Evolutionary conservation across 2,797 vertebrate genomes (phyloP), one percentile per base, ranked within the genome.

Genomic region (Channallabes apus): DNA sequence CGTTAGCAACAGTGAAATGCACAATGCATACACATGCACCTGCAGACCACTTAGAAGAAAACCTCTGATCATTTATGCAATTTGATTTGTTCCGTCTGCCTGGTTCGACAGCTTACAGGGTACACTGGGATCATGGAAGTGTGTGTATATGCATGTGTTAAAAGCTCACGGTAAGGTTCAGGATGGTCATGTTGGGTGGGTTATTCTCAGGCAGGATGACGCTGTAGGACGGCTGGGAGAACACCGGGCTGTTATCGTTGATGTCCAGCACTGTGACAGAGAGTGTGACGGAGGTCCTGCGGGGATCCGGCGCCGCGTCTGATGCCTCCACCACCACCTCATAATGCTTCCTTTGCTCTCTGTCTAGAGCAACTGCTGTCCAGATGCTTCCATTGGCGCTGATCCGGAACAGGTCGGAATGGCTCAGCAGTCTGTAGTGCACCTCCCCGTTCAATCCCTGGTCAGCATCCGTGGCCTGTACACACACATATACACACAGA

Each of bases 201-300:
- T 95, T 96, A 86, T 99, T 99, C 92, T 99, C 98, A 2, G 98
- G 96, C 17, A 99, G 93, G 0, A 88, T 89, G 6, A 96, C 93
- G 0, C 93, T 88, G 85, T 99, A 99, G 0, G 94, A 95, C 38
- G 95, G 82, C 32, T 98, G 97, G 38, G 93, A 95, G 88, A 99
- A 99, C 29, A 96, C 91, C 0, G 98, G 98, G 83, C 97, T 98
- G 89, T 99, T 99, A 92, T 99, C 98, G n/a, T 99, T 97, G 0
- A 99, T 95, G 27, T 99, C 98, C 91, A 97, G 91, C 65, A 99
- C 96, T 1, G 93, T 96, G 90, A 99, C 89, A 0, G 93, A 94
- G 82, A 99, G 86, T 0, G 94, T 96, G 8, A 98, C 41, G 0
- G 95, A 93, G 68, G 97, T 94, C 46, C 93, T 95, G 0, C 98